Evolutionary conservation across 2,113 vertebrate species (phyloP), one percentile per base, ranked within the genome.

Genomic region (Eretmochelys imbricata): DNA sequence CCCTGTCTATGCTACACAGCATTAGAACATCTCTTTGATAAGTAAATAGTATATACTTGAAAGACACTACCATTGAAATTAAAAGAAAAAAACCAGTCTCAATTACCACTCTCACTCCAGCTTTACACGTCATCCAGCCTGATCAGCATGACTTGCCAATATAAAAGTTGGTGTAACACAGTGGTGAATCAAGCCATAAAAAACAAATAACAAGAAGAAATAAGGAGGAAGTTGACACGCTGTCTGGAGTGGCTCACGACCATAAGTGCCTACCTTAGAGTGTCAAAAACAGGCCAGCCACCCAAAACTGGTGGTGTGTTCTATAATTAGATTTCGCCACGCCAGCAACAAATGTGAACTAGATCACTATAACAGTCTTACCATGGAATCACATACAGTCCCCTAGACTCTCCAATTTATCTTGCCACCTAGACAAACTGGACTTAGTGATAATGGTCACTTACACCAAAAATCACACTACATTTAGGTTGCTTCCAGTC

Each of bases 201-300:
- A 48, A 27, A 46, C 75, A 85, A 84, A 83, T 5, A 0, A 62
- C 4, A 90, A 42, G 4, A 51, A 31, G 16, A 76, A 91, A 89
- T n/a, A 2, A 35, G 1, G 2, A 8, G 1, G n/a, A 84, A 84
- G 2, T 54, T 2, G 17, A 38, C 35, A 72, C 10, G 17, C 65
- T 72, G 4, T 72, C 35, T 72, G 17, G 16, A 69, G 35, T 69
- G 65, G 8, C 16, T 72, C 65, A 72, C 5, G 9, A 38, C 65
- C 8, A 10, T 19, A 17, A 38, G 17, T n/a, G 16, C 35, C 17
- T 10, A 38, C 17, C 65, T 20, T n/a, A 69, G 16, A 69, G 9
- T 69, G 65, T 69, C 17, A 69, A 38, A 38, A 69, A n/a, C 65
- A 38, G 65, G 8, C 4, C 35, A 20, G 35, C n/a, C 9, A 10